Conservation (phyloP, 1,140 invertebrate species). For the Neomicropteryx cornuta region DNA sequence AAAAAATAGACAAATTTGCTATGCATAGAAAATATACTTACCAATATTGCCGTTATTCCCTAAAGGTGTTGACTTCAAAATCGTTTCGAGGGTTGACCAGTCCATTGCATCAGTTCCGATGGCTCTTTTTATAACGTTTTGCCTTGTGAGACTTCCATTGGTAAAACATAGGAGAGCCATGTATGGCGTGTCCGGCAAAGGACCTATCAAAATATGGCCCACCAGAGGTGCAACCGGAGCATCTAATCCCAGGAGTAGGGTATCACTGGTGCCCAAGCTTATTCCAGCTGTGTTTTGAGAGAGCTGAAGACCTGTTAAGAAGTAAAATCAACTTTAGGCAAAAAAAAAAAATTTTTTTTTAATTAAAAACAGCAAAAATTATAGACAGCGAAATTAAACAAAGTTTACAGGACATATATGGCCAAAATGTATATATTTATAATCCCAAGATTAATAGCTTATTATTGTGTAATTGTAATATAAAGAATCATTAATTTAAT, state of each 20-base stretch:
- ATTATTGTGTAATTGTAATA: too few relatives aligned
- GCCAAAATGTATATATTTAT: too few relatives aligned
- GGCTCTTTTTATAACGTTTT: too few relatives aligned
- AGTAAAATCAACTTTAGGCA: too few relatives aligned
- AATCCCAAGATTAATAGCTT: constrained; percentile 4
- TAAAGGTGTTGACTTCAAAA: constrained; percentile 71
- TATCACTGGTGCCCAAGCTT: constrained; percentile 90
- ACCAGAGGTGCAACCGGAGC: constrained; percentile 53
- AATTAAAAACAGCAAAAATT: not conserved
- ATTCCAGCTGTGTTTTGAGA: constrained; percentile 73
- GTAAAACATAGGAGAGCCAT: constrained; percentile 92
- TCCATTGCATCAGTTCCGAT: constrained; percentile 63
- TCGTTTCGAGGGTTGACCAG: constrained; percentile 79
- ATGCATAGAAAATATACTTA: constrained; percentile 24
- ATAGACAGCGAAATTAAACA: too few relatives aligned
- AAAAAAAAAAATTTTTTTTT: constrained; percentile 5
- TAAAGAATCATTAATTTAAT: constrained; percentile 2
- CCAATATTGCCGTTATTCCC: constrained; percentile 92
- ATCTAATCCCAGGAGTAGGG: constrained; percentile 70
- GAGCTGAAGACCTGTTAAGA: constrained; percentile 61
- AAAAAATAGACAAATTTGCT: too few relatives aligned
- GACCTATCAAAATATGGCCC: constrained; percentile 83
- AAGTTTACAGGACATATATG: too few relatives aligned
- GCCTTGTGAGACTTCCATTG: constrained; percentile 85
- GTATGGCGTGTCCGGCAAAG: constrained; percentile 60